Evolutionary conservation across 2,888 invertebrate genomes (phyloP).

Genomic region (Belgica antarctica): DNA sequence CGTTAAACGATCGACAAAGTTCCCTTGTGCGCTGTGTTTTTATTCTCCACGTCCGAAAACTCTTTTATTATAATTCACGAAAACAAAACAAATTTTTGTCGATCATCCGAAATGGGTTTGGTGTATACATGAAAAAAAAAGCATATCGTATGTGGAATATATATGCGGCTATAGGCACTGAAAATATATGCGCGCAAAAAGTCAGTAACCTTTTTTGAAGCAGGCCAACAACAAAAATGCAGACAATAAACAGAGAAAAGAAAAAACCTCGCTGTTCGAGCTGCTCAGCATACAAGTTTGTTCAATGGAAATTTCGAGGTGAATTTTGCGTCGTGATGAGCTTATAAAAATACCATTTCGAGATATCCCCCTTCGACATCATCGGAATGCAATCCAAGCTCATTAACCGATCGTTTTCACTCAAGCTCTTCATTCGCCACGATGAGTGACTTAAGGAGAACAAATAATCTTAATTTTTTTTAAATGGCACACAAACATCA

Average conservation of each 20-base stretch:
- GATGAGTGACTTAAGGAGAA: neutral
- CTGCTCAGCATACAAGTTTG: too few species aligned
- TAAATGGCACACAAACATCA: slow-evolving; percentile 1
- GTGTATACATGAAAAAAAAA: neutral
- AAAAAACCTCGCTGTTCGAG: neutral
- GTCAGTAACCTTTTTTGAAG: slow-evolving; percentile 26
- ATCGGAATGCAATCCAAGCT: slow-evolving; percentile 15
- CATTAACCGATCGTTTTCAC: neutral
- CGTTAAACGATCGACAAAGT: slow-evolving; percentile 30
- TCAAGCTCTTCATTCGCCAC: neutral
- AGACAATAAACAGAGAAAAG: slow-evolving; percentile 4
- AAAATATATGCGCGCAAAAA: slow-evolving; percentile 17
- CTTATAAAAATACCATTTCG: slow-evolving; percentile 6
- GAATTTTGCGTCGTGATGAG: slow-evolving; percentile 26
- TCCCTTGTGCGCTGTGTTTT: neutral
- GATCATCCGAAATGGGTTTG: slow-evolving; percentile 18
- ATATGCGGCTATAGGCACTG: neutral
- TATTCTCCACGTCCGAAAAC: neutral
- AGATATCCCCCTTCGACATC: slow-evolving; percentile 6
- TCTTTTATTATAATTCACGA: slow-evolving; percentile 40
- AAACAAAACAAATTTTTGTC: slow-evolving; percentile 28
- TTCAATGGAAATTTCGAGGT: slow-evolving; percentile 14
- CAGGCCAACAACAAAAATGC: neutral
- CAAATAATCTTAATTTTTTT: slow-evolving; percentile 6
- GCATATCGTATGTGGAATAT: neutral